Conservation (phyloP, 1,140 invertebrate genomes). For the Aporrectodea caliginosa region DNA sequence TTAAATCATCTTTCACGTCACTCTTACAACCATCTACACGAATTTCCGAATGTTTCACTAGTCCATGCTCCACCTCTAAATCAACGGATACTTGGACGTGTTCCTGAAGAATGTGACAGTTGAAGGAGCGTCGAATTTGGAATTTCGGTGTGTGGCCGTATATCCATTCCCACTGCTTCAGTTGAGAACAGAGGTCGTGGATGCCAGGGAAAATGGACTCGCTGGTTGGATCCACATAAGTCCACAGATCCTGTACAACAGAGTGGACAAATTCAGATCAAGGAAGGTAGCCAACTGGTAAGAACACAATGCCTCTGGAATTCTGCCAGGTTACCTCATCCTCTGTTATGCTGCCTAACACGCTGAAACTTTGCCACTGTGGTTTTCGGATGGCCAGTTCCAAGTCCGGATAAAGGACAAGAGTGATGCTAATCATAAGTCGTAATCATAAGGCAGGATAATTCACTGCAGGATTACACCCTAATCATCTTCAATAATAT, state of each 20-base stretch:
- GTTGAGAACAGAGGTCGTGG: conserved; percentile 62
- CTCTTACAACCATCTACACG: not conserved
- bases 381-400: too few relatives aligned
- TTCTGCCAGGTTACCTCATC: too few relatives aligned
- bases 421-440: too few relatives aligned
- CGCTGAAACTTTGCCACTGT: too few relatives aligned
- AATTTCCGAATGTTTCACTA: not conserved
- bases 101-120: not conserved
- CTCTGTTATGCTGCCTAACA: too few relatives aligned
- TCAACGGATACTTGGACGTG: not conserved
- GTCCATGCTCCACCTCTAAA: not conserved
- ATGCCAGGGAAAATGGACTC: conserved; percentile 78
- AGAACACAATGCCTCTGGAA: too few relatives aligned
- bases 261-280: not conserved
- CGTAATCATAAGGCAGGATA: too few relatives aligned
- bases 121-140: conserved; percentile 50
- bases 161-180: conserved; percentile 79
- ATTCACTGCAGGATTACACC: too few relatives aligned
- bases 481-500: too few relatives aligned
- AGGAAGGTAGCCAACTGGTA: not conserved
- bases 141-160: conserved; percentile 85
- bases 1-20: not conserved
- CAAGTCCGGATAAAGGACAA: too few relatives aligned
- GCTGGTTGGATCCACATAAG: conserved; percentile 78
- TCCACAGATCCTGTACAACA: conserved; percentile 19